These are phyloP conservation scores for Trachymyrmex septentrionalis DNA, from an alignment of 1,140 invertebrate genomes.

Conservation along the genomic window DNA sequence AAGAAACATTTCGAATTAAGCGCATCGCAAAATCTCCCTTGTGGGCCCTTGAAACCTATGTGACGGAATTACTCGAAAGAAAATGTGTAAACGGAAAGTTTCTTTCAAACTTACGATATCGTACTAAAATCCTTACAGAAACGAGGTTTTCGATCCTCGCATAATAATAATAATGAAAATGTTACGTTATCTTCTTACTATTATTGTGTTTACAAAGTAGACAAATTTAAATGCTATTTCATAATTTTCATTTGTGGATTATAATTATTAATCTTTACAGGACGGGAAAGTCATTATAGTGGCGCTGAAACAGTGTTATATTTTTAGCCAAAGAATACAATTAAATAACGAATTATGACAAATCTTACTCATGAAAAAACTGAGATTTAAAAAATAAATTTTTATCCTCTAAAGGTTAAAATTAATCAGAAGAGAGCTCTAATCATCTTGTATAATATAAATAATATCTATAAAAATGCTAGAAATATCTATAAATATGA, in stretches of 20 bases:
- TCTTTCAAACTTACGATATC: conserved; percentile 11
- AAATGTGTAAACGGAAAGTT: neutral
- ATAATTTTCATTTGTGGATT: neutral
- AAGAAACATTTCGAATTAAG: conserved; percentile 36
- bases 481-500: neutral
- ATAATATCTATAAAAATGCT: neutral
- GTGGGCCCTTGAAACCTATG: neutral
- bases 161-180: conserved; percentile 9
- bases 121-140: neutral
- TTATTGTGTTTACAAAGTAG: neutral
- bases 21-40: conserved; percentile 3
- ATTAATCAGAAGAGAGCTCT: neutral
- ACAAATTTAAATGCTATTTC: neutral
- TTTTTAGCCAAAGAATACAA: too few relatives aligned
- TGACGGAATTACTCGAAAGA: conserved; percentile 1
- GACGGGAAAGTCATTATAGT: too few relatives aligned
- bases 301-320: too few relatives aligned
- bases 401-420: neutral
- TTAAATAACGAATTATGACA: too few relatives aligned
- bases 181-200: neutral
- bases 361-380: too few relatives aligned
- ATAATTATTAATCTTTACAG: neutral
- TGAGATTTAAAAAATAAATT: too few relatives aligned
- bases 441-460: neutral
- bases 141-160: neutral